Evolutionary conservation across 2,797 vertebrate genomes (phyloP).

Genomic region (Sparidentex hasta): DNA sequence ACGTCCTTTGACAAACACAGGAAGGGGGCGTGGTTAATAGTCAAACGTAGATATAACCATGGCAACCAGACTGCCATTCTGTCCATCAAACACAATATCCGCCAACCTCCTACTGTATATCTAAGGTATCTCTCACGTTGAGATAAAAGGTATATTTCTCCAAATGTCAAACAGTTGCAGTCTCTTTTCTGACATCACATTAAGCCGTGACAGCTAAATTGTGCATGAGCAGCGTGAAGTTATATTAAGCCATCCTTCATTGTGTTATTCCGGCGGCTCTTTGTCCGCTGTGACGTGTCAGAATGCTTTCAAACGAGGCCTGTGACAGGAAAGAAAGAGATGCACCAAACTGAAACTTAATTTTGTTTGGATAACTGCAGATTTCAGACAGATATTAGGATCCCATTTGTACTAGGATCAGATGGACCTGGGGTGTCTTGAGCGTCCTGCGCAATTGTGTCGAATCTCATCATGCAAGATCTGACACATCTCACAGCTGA

Average conservation of each 20-base stretch:
- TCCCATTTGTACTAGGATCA: background rate
- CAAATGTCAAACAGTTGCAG: background rate
- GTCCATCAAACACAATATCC: background rate
- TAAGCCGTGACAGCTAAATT: background rate
- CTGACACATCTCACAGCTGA: background rate
- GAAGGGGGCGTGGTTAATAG: too few relatives aligned
- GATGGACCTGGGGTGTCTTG: background rate
- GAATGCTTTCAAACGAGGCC: background rate
- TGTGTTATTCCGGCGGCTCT: background rate
- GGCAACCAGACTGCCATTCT: background rate
- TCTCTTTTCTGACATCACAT: background rate
- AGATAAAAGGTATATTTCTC: background rate
- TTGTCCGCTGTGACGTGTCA: background rate
- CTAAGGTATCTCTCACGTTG: background rate
- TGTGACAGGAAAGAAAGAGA: too few relatives aligned
- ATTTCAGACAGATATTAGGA: background rate
- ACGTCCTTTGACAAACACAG: too few relatives aligned
- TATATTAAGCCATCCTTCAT: background rate
- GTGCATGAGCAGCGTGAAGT: background rate
- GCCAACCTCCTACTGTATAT: background rate
- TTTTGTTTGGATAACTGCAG: background rate
- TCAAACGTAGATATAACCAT: too few relatives aligned
- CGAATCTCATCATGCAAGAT: background rate
- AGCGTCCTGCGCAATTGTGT: background rate
- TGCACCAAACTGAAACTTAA: background rate